Conservation (phyloP, 2,113 vertebrate genomes). For the Pterocles gutturalis region DNA sequence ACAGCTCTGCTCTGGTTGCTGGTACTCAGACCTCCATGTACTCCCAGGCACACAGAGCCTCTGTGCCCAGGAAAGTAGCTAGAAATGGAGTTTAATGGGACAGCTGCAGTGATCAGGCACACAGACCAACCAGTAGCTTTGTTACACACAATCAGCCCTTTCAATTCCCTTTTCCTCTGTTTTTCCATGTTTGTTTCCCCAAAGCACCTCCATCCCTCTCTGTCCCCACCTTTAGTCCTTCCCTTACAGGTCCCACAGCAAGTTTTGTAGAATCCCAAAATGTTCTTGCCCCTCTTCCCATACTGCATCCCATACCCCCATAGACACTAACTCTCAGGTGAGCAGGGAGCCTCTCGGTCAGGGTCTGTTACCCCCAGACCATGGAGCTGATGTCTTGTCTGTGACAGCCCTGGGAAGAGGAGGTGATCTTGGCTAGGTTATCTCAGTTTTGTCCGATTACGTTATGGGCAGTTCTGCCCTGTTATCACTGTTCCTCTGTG, state of each 20-base stretch:
- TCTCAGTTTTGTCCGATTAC: background rate
- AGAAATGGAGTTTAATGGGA: background rate
- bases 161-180: background rate
- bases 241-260: background rate
- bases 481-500: background rate
- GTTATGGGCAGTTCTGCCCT: background rate
- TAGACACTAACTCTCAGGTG: background rate
- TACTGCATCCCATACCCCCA: rapidly evolving
- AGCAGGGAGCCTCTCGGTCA: rapidly evolving
- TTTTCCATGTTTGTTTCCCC: background rate
- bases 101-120: background rate
- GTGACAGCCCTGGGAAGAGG: background rate
- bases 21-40: background rate
- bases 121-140: background rate
- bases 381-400: background rate
- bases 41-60: background rate
- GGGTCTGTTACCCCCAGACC: background rate
- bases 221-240: background rate
- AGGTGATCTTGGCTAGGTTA: background rate
- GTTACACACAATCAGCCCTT: background rate
- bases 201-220: background rate
- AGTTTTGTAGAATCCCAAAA: background rate
- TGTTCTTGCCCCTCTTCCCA: background rate
- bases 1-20: background rate
- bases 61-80: background rate